Base-by-base conservation (phyloP, 2,797 vertebrate genomes). In the Sebastes aleutianus region DNA sequence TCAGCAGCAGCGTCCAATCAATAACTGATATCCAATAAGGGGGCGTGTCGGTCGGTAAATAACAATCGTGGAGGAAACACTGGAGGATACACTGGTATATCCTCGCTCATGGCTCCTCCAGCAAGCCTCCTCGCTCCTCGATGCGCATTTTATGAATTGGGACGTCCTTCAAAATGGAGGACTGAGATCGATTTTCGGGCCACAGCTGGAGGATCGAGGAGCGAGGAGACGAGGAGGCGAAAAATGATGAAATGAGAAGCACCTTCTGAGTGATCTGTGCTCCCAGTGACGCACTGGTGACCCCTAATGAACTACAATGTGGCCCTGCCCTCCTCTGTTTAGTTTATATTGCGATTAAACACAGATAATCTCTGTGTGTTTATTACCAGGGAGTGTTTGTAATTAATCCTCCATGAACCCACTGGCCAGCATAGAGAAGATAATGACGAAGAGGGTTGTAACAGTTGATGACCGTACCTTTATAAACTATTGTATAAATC, bases 371-470 rank as follows among this genome's bases (percentile, higher is more conserved):
- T 56, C 8, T 31, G 8, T 31, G 11, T 47, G 58, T 69, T 61
- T 67, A 80, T 84, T 68, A 31, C 66, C 43, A 80, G 65, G 83
- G 77, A 63, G 86, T 89, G 85, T 68, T 72, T 43, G n/a, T 27
- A n/a, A 75, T 73, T 3, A 67, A 53, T 73, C 27, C 26, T 27
- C 43, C 43, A 78, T 76, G 61, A 79, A 80, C 24, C 0, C 14
- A 27, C 20, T 43, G 18, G 3, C 3, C 18, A 65, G 11, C 14
- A 5, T 53, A 9, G 20, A n/a, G 5, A 27, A 20, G 74, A 74
- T 67, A 59, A 10, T 32, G 18, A 54, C 1, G 6, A 24, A 3
- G 22, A 71, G 16, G 6, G 4, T 18, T 31, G 6, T 18, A 29
- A 72, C 7, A 61, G 9, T 1, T 26, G 16, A 58, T 67, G 47